Percentiles rank a stretch among this genome's conserved stretches.
Evolutionary conservation across 1,140 invertebrate genomes (phyloP).

Genomic region (Microvelia longipes): DNA sequence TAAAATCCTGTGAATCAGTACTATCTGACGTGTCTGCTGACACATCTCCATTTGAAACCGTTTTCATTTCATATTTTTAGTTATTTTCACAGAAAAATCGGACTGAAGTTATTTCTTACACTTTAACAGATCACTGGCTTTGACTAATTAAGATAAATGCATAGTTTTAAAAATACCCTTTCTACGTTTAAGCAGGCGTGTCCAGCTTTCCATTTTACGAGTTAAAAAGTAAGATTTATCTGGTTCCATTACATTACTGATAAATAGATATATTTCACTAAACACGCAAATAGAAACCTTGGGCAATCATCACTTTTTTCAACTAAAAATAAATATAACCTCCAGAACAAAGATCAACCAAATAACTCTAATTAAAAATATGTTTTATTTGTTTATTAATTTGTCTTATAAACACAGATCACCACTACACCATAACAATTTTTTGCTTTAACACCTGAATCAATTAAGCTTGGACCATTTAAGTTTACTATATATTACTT

Average conservation of each 20-base stretch:
- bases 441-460: too few species aligned
- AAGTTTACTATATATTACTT: too few species aligned
- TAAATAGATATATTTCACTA: not conserved
- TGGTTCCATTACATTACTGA: not conserved
- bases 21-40: not conserved
- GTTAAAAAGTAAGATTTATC: not conserved
- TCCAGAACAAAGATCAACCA: not conserved
- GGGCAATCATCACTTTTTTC: not conserved
- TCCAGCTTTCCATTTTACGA: not conserved
- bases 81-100: too few species aligned
- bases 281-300: not conserved
- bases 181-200: not conserved
- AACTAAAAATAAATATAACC: not conserved
- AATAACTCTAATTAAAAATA: too few species aligned
- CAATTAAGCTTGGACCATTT: too few species aligned
- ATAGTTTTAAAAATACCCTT: too few species aligned
- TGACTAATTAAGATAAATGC: too few species aligned
- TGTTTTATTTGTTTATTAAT: too few species aligned
- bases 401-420: too few species aligned
- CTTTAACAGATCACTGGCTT: too few species aligned
- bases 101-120: too few species aligned
- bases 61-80: not conserved
- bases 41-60: not conserved
- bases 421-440: too few species aligned
- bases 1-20: slow-evolving; percentile 1